Conservation (phyloP, 2,797 vertebrate genomes). For the Aldrovandia affinis region DNA sequence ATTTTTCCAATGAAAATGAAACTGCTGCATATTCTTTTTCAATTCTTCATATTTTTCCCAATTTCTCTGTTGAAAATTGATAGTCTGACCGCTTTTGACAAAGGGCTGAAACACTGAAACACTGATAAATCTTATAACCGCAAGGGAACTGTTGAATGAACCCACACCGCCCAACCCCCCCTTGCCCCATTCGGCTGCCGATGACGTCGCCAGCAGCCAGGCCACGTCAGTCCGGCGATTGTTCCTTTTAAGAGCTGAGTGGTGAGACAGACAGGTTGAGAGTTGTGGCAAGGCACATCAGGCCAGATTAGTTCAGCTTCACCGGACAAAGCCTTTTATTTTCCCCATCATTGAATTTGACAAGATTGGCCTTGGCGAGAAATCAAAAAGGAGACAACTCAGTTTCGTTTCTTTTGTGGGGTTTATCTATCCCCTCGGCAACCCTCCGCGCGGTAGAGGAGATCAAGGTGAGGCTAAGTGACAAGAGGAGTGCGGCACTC, state of each 20-base stretch:
- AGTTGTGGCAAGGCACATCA: constrained; percentile 20
- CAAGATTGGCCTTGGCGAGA: neutral
- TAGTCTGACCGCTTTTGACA: neutral
- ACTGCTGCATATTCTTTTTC: no score
- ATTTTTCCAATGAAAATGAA: no score
- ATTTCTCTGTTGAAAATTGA: neutral
- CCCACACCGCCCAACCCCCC: neutral
- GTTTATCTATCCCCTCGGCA: neutral
- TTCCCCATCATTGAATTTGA: neutral
- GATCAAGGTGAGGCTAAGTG: constrained; percentile 35
- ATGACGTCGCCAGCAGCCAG: neutral
- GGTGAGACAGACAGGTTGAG: constrained; percentile 38
- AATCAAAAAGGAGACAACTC: constrained; percentile 40
- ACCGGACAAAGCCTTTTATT: neutral
- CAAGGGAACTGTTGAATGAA: neutral
- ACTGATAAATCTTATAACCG: neutral
- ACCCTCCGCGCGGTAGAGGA: no score
- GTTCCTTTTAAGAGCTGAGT: constrained; percentile 39
- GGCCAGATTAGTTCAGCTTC: constrained; percentile 41
- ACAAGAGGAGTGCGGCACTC: neutral
- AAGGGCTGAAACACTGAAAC: neutral
- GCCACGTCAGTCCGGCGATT: neutral
- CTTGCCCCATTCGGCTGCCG: neutral
- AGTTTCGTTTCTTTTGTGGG: constrained; percentile 37
- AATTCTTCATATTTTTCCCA: neutral